A percentile compares a stretch with the other conserved stretches of the same genome.
These are phyloP conservation scores for Zeus faber DNA, from an alignment of 2,113 vertebrate genomes.

Conservation along the genomic window DNA sequence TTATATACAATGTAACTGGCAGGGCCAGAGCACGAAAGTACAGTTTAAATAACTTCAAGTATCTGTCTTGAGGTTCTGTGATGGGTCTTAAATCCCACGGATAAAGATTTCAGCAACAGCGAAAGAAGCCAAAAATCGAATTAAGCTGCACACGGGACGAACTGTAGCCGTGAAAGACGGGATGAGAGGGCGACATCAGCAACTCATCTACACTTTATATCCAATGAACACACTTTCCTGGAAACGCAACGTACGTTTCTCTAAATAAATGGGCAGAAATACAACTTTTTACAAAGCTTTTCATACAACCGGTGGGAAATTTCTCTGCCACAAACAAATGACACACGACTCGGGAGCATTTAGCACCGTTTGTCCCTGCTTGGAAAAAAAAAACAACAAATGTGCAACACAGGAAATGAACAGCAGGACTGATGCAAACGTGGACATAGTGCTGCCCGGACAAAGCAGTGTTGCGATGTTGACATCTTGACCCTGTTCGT, in stretches of 20 bases:
- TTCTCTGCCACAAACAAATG: slow-evolving; percentile 42
- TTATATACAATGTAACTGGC: slow-evolving; percentile 69
- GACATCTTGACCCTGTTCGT: neutral
- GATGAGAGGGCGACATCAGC: neutral
- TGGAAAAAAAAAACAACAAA: neutral
- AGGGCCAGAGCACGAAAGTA: slow-evolving; percentile 51
- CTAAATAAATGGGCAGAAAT: slow-evolving; percentile 33
- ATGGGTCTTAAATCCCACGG: slow-evolving; percentile 45
- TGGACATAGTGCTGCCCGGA: slow-evolving; percentile 8
- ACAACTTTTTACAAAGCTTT: slow-evolving; percentile 24
- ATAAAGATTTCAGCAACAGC: slow-evolving; percentile 38
- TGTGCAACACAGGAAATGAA: slow-evolving; percentile 42
- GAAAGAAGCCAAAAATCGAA: slow-evolving; percentile 33
- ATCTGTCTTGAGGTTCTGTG: slow-evolving; percentile 60
- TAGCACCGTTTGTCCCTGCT: neutral
- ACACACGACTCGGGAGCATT: slow-evolving; percentile 44
- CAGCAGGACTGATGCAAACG: slow-evolving; percentile 17
- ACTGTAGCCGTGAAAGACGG: no score
- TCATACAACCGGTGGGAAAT: slow-evolving; percentile 29
- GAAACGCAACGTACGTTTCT: neutral
- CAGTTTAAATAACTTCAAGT: slow-evolving; percentile 69
- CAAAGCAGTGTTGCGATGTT: neutral
- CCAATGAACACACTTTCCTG: neutral
- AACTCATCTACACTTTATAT: neutral
- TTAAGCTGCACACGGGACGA: no score